Conservation (phyloP, 2,797 vertebrate genomes). For the Scarus forsteni region DNA sequence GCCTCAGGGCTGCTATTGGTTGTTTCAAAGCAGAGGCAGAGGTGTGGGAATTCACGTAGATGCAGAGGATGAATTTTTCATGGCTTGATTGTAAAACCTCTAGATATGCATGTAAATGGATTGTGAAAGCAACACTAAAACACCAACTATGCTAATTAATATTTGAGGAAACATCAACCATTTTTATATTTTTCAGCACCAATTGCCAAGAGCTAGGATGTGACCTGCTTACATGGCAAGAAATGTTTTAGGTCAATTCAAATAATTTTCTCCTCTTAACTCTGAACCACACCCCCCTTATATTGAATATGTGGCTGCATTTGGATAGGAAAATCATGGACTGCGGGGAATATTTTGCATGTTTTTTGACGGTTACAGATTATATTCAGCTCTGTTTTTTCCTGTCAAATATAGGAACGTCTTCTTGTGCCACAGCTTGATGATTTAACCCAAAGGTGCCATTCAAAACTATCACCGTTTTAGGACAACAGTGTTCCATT, state of each 20-base stretch:
- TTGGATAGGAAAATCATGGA: slow-evolving; percentile 33
- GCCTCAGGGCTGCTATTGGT: slow-evolving; percentile 62
- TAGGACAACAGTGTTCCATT: too few species aligned
- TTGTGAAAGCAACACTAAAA: slow-evolving; percentile 7
- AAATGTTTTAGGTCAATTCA: slow-evolving; percentile 35
- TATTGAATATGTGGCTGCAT: slow-evolving; percentile 19
- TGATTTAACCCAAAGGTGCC: too few species aligned
- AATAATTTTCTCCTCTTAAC: slow-evolving; percentile 22
- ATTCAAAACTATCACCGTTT: too few species aligned
- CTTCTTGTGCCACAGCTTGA: slow-evolving; percentile 3
- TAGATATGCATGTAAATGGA: slow-evolving; percentile 9
- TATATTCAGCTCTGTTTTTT: slow-evolving; percentile 16
- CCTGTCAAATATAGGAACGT: neutral
- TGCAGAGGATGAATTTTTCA: slow-evolving; percentile 51
- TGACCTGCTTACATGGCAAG: slow-evolving; percentile 46
- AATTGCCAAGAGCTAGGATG: neutral
- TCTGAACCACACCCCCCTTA: slow-evolving; percentile 50
- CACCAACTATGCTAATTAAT: neutral
- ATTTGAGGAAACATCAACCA: slow-evolving; percentile 2
- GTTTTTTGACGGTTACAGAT: slow-evolving; percentile 5
- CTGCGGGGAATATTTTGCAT: slow-evolving; percentile 26
- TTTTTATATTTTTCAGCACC: slow-evolving; percentile 10
- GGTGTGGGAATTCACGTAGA: slow-evolving; percentile 41
- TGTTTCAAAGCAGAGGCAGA: slow-evolving; percentile 52
- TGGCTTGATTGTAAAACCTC: slow-evolving; percentile 35